phyloP scores from a whole-genome alignment of 2,888 invertebrate genomes.

The Elgonia sp. region DNA sequence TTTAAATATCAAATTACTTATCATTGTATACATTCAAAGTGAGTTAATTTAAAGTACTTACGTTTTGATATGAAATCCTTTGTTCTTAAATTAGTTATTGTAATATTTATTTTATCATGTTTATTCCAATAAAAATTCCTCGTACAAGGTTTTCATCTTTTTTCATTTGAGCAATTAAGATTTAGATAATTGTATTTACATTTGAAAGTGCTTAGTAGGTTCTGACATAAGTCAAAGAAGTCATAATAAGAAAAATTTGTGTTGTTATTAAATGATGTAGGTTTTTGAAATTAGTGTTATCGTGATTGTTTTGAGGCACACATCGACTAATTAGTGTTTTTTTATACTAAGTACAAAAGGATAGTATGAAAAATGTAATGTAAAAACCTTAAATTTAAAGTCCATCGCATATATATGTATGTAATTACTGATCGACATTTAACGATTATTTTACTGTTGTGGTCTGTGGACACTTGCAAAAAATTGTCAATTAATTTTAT shows the following conservation, averaged over 20 bases:
- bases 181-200: conserved; percentile 37
- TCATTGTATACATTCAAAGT: too few relatives aligned
- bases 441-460: background rate
- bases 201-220: conserved; percentile 6
- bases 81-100: too few relatives aligned
- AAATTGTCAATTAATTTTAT: background rate
- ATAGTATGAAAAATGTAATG: too few relatives aligned
- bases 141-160: conserved; percentile 7
- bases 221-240: too few relatives aligned
- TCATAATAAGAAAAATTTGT: background rate
- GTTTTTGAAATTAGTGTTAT: too few relatives aligned
- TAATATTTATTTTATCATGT: background rate
- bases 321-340: too few relatives aligned
- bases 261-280: background rate
- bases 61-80: too few relatives aligned
- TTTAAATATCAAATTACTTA: too few relatives aligned
- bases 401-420: background rate
- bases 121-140: background rate
- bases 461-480: background rate
- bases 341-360: too few relatives aligned
- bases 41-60: too few relatives aligned
- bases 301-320: too few relatives aligned
- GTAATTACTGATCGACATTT: background rate
- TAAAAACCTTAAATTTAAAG: background rate
- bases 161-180: conserved; percentile 11